Evolutionary conservation across 2,888 invertebrate species (phyloP).

Genomic region (Microdon myrmicae): DNA sequence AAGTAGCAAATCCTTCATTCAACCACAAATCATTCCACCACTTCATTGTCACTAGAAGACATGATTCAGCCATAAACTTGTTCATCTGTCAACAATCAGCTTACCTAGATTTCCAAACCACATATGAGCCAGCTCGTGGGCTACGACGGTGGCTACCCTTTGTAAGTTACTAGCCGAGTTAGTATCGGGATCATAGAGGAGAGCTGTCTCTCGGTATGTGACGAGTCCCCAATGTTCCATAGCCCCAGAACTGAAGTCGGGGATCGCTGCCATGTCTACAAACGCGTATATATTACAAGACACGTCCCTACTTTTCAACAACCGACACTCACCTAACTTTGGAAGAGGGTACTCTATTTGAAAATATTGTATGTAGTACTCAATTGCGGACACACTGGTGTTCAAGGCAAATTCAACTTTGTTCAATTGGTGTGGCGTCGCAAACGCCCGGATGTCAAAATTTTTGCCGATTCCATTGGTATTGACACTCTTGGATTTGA

Average conservation of each 20-base stretch:
- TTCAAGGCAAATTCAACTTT: slow-evolving; percentile 80
- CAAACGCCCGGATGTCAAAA: slow-evolving; percentile 78
- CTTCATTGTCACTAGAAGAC: slow-evolving; percentile 80
- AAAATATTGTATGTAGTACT: slow-evolving; percentile 86
- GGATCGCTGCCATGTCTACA: slow-evolving; percentile 63
- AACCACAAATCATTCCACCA: slow-evolving; percentile 95
- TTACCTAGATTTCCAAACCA: slow-evolving; percentile 89
- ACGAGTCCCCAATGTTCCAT: slow-evolving; percentile 97
- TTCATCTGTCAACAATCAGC: not conserved
- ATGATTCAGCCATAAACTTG: not conserved
- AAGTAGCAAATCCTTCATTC: slow-evolving; percentile 91
- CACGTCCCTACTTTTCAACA: not conserved
- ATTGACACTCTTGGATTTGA: slow-evolving; percentile 67
- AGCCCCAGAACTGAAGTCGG: slow-evolving; percentile 73
- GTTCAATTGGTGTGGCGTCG: slow-evolving; percentile 77
- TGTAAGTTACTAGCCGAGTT: slow-evolving; percentile 83
- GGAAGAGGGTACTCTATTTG: slow-evolving; percentile 85
- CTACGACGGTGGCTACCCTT: slow-evolving; percentile 80
- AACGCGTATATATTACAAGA: too few species aligned
- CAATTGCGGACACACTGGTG: slow-evolving; percentile 77
- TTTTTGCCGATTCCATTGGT: slow-evolving; percentile 69
- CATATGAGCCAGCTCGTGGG: slow-evolving; percentile 95
- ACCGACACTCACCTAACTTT: slow-evolving; percentile 76
- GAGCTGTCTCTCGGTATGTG: slow-evolving; percentile 86
- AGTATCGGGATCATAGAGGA: slow-evolving; percentile 78